Percentiles rank a stretch among this genome's conserved stretches.
Evolutionary conservation across 1,140 invertebrate species (phyloP).

Genomic region (Drosophila dunni): DNA sequence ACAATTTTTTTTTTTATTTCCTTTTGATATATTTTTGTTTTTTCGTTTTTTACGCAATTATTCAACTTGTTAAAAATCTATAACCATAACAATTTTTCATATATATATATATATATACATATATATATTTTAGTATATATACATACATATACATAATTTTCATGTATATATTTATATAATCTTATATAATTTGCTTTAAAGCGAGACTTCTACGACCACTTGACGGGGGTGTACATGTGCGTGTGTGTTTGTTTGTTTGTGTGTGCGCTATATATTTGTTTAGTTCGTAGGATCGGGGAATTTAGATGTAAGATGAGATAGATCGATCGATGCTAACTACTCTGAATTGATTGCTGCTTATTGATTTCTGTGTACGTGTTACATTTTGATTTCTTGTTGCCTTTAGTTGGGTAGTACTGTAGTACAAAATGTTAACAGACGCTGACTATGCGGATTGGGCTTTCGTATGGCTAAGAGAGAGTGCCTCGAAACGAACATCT

Average conservation of each 20-base stretch:
- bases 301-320: slow-evolving; percentile 17
- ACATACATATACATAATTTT: slow-evolving; percentile 42
- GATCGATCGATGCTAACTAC: slow-evolving; percentile 26
- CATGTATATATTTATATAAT: slow-evolving; percentile 59
- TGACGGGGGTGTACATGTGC: slow-evolving; percentile 50
- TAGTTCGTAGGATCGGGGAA: slow-evolving; percentile 30
- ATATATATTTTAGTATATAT: slow-evolving; percentile 50
- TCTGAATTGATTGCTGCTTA: slow-evolving; percentile 19
- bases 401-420: slow-evolving; percentile 28
- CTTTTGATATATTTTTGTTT: slow-evolving; percentile 61
- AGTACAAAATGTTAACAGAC: slow-evolving; percentile 45
- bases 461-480: slow-evolving; percentile 12
- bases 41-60: slow-evolving; percentile 75
- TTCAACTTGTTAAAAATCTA: slow-evolving; percentile 83
- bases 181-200: slow-evolving; percentile 74
- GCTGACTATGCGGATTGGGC: slow-evolving; percentile 20
- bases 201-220: slow-evolving; percentile 68
- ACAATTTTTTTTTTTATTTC: slow-evolving; percentile 79
- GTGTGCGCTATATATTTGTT: slow-evolving; percentile 22
- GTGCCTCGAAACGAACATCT: slow-evolving; percentile 42
- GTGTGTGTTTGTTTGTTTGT: slow-evolving; percentile 27
- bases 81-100: slow-evolving; percentile 82
- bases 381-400: slow-evolving; percentile 42
- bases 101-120: slow-evolving; percentile 66
- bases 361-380: slow-evolving; percentile 22